Conservation (phyloP, 2,888 invertebrate genomes). For the Ceramica pisi region DNA sequence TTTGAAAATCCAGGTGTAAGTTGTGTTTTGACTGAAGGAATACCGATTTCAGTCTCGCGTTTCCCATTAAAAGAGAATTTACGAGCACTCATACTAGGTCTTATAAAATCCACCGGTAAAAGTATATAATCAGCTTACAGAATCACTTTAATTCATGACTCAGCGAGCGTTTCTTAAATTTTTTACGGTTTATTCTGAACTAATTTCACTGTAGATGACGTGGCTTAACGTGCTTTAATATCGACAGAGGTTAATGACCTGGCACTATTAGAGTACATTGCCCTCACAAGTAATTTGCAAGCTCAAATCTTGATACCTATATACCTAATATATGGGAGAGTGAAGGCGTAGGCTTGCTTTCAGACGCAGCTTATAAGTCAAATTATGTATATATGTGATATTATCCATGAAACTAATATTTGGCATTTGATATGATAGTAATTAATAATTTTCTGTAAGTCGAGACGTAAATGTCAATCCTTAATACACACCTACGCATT, state of each 20-base stretch:
- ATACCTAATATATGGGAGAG: neutral
- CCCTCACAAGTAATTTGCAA: slow-evolving; percentile 4
- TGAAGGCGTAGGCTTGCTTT: neutral
- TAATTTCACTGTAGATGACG: slow-evolving; percentile 51
- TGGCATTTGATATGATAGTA: neutral
- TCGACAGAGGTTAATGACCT: slow-evolving; percentile 25
- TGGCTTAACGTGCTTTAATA: slow-evolving; percentile 43
- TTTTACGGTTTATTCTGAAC: slow-evolving; percentile 30
- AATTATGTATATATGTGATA: slow-evolving; percentile 2
- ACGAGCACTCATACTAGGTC: neutral
- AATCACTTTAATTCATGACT: slow-evolving; percentile 27
- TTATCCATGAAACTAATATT: slow-evolving; percentile 8
- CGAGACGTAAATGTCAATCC: neutral
- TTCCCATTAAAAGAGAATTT: neutral
- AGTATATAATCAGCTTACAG: slow-evolving; percentile 12
- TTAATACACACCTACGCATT: neutral
- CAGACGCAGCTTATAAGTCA: neutral
- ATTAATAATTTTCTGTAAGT: neutral
- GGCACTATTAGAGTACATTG: slow-evolving; percentile 23
- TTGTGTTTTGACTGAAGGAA: neutral
- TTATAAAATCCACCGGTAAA: neutral
- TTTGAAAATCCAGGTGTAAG: too few species aligned
- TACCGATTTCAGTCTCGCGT: neutral
- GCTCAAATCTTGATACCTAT: slow-evolving; percentile 4
- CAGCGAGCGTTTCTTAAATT: slow-evolving; percentile 17